Evolutionary conservation across 2,888 invertebrate genomes (phyloP), one percentile per base, ranked within the genome.

Genomic region (Acholoe squamosa): DNA sequence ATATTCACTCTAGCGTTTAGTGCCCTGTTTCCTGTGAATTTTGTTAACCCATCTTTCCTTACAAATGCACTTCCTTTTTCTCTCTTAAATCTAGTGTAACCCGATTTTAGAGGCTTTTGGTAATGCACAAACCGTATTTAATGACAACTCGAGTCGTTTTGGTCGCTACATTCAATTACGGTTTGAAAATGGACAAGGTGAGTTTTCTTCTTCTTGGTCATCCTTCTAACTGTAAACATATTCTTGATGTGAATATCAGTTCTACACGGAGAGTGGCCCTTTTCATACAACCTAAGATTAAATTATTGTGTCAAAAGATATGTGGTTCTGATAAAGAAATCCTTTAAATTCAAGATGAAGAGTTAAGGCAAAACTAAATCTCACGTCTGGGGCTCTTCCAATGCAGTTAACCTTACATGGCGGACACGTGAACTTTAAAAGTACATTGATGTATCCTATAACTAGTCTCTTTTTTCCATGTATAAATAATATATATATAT

Each of bases 81-180:
- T 77, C 28, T 31, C 33, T 28, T 31, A 28, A n/a, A n/a, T 76
- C 1, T 89, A 95, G 95, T 95, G 95, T 31, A 95, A 95, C 91
- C 95, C 95, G 0, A 92, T 95, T 33, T 91, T 95, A 71, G 95
- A 95, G 91, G 95, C 95, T 0, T 95, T 95, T 93, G 95, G 95
- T 19, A 95, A 95, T 94, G 95, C 95, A 5, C 94, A 94, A 91
- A 95, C 95, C 10, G 91, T 94, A 56, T 95, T 95, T 94, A 95
- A 95, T 92, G 95, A 95, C 91, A 95, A 95, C 92, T 95, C 95
- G 31, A 95, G 95, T 92, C 93, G 95, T 80, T 95, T 95, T 93
- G 95, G 95, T 33, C 95, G 95, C 92, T 95, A 95, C 91, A 95
- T 95, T 31, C 95, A 95, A 91, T 93, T 95, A 25, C 92, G 93